Evolutionary conservation across 2,888 invertebrate species (phyloP).

Genomic region (Spodoptera exigua): DNA sequence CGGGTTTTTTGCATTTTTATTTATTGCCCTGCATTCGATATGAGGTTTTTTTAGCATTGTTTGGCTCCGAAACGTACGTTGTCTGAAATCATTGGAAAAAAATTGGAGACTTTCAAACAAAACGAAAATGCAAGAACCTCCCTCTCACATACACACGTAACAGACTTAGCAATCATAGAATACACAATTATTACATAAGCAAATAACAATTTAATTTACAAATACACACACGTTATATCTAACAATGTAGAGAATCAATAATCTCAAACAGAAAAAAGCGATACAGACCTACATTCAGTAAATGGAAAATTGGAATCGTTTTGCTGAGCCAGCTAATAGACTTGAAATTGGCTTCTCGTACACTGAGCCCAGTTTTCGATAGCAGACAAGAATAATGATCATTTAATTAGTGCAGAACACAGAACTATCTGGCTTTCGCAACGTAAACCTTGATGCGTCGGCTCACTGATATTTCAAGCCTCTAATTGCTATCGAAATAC

Average conservation of each 20-base stretch:
- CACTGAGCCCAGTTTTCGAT: constrained; percentile 3
- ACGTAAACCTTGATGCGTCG: constrained; percentile 15
- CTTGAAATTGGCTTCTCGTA: background rate
- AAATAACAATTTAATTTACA: too few relatives aligned
- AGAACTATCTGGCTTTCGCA: constrained; percentile 17
- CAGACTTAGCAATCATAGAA: too few relatives aligned
- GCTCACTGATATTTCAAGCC: constrained; percentile 30
- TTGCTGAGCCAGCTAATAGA: background rate
- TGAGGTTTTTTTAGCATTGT: background rate
- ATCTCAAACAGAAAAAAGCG: background rate
- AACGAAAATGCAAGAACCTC: too few relatives aligned
- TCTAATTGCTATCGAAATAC: constrained; percentile 32
- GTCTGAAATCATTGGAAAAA: too few relatives aligned
- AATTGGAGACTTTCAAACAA: too few relatives aligned
- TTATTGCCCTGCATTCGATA: constrained; percentile 17
- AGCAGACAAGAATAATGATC: constrained; percentile 26
- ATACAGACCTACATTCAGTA: background rate
- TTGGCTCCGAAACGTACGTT: constrained; percentile 4
- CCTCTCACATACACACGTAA: too few relatives aligned
- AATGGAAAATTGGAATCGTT: background rate
- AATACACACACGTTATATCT: background rate
- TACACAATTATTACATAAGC: too few relatives aligned
- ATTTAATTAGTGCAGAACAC: constrained; percentile 30
- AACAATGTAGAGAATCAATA: background rate
- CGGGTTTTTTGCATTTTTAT: constrained; percentile 30